phyloP scores from a whole-genome alignment of 2,797 vertebrate genomes.

The Pelochelys cantorii region DNA sequence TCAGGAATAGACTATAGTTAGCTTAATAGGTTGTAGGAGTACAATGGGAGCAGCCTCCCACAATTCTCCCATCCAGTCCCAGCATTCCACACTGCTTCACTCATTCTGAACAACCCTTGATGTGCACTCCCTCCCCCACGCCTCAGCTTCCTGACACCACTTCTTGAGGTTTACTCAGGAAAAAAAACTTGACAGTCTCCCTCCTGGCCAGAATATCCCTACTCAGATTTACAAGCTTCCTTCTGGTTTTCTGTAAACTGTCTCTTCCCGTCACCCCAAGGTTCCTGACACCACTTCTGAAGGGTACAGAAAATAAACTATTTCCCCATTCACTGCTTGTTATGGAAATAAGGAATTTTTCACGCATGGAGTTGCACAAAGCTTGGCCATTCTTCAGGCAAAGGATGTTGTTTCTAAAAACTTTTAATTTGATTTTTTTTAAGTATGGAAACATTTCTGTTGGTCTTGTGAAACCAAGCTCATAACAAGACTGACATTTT shows the following conservation, averaged over 20 bases:
- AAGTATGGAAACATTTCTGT: not conserved
- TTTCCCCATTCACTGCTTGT: not conserved
- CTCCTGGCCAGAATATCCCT: not conserved
- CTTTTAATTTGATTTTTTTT: not conserved
- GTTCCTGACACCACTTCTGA: not conserved
- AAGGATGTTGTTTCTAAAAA: not conserved
- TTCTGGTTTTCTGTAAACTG: not conserved
- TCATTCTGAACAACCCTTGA: not conserved
- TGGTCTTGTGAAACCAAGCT: not conserved
- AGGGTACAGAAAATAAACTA: not conserved
- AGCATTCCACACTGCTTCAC: not conserved
- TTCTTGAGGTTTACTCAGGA: not conserved
- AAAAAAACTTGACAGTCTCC: not conserved
- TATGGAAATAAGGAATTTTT: not conserved
- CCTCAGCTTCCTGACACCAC: not conserved
- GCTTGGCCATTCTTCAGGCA: rapidly evolving
- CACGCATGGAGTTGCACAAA: not conserved
- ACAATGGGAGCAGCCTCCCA: not conserved
- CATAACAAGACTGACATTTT: not conserved
- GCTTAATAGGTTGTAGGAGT: not conserved
- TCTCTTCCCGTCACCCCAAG: not conserved
- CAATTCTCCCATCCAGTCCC: not conserved
- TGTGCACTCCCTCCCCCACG: not conserved
- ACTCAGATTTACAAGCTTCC: not conserved
- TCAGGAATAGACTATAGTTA: not conserved